Evolutionary conservation across 2,113 vertebrate genomes (phyloP), one percentile per base, ranked within the genome.

Genomic region (Merops nubicus): DNA sequence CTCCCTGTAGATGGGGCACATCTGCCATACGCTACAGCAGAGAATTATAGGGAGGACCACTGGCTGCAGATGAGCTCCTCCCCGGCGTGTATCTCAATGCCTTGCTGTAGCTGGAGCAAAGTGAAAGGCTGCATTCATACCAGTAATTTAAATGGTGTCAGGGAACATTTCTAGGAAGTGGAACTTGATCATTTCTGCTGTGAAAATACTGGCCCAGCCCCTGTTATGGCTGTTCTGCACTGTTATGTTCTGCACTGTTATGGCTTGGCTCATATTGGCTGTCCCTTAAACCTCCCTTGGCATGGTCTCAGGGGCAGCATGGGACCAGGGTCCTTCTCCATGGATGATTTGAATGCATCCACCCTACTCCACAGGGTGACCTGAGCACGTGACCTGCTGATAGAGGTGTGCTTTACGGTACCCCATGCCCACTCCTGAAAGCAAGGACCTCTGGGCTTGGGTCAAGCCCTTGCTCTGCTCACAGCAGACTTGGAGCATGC

Each of bases 81-180:
- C 33, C 1, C 2, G 13, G 16, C 0, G 4, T 0, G 1, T 23
- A 17, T 43, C 45, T 22, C 4, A 1, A 2, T 1, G 0, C n/a
- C 22, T 67, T 1, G 0, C 22, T n/a, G 31, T 11, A 34, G 25
- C 31, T 20, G 29, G 16, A 54, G 42, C 40, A 56, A 56, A 69
- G 29, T 56, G 56, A 95, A 47, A 60, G n/a, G 57, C 43, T 82
- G 2, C 38, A 14, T n/a, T 88, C 69, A 21, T 9, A 60, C 15
- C 38, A 28, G 15, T 14, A 26, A 40, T 29, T 62, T 70, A 67
- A 77, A 72, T 18, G 6, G 17, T 51, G 18, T 43, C 26, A 84
- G 59, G 34, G 42, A 88, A 67, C 43, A 38, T 42, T n/a, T 78
- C 34, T 65, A n/a, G 42, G 38, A 91, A 51, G 23, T 15, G 14